Evolutionary conservation across 2,797 vertebrate genomes (phyloP), one percentile per base, ranked within the genome.

Genomic region (Protosalanx chinensis): DNA sequence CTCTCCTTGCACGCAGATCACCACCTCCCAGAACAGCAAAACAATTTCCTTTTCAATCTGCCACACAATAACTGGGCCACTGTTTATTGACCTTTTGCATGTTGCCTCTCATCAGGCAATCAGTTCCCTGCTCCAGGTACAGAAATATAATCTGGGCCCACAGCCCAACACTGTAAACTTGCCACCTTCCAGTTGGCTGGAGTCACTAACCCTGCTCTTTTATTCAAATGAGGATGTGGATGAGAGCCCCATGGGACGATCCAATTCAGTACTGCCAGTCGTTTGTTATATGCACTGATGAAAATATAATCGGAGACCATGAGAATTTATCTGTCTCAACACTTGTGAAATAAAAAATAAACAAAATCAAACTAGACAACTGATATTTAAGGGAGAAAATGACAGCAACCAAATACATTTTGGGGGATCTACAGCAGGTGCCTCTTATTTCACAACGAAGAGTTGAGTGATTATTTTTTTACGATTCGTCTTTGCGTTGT

Each of bases 41-140:
- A 85, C 83, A 62, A 91, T 89, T 89, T 88, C 81, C 80, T 86
- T 86, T 90, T 84, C 87, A 86, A 86, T 88, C 85, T 80, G 76
- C 78, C 71, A 74, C 73, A 75, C 77, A 86, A 87, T 83, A 89
- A 84, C 82, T 60, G 46, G 74, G 79, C 74, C 32, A 15, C 74
- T 79, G 82, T 88, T 88, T 85, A 80, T 81, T 89, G 85, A 90
- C 89, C 89, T 89, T 87, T 81, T 78, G 70, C 61, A 49, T 49
- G 32, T 71, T 18, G 73, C 76, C 79, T 73, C 82, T 83, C 81
- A 76, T 71, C 73, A 78, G 78, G 71, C 77, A 74, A 79, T 81
- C 76, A 68, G 70, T 80, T 70, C 71, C 76, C 72, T 74, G 82
- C 81, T 84, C 33, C 7, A 75, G 77, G 79, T 79, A 20, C 64